Evolutionary conservation across 2,888 invertebrate genomes (phyloP), one percentile per base, ranked within the genome.

Genomic region (Tryphoninae sp.): DNA sequence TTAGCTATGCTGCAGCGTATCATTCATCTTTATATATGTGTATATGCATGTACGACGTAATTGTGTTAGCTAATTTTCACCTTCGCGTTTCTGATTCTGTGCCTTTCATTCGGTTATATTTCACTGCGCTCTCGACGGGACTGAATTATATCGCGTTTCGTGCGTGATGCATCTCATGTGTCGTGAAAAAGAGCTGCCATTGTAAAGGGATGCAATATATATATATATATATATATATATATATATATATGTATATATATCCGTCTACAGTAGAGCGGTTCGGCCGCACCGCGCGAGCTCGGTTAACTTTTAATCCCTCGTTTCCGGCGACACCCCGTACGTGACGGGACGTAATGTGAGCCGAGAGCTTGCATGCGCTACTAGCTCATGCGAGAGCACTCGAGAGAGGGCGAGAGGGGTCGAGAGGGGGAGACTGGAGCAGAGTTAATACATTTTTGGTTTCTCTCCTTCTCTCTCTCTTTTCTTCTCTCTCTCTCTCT

Each of bases 301-400:
- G 81, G 85, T 83, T 84, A 84, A 85, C 84, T 85, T 85, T 85
- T 85, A 85, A 85, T 84, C 83, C 83, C 81, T 81, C 84, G 81
- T 83, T 85, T 82, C 81, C 83, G 82, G 69, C 78, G 78, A 85
- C 79, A 80, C 76, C 68, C 45, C 76, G 79, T 77, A 82, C 82
- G 82, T 82, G 82, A 81, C 75, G 78, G 59, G 55, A 78, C 78
- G 75, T 78, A 80, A 84, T 82, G 83, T 72, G 82, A 75, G 55
- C 65, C 75, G 62, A 72, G 75, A 84, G 83, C 75, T 76, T 76
- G 75, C 72, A 80, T 78, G 76, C 79, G 79, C 51, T 78, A 40
- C 53, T 16, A 71, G 67, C 78, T 59, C 67, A 68, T 78, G 55
- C 51, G 11, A 42, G 61, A 69, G 77, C 40, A 76, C 68, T 61